phyloP scores from a whole-genome alignment of 2,888 invertebrate species.

The Meteorus colon region DNA sequence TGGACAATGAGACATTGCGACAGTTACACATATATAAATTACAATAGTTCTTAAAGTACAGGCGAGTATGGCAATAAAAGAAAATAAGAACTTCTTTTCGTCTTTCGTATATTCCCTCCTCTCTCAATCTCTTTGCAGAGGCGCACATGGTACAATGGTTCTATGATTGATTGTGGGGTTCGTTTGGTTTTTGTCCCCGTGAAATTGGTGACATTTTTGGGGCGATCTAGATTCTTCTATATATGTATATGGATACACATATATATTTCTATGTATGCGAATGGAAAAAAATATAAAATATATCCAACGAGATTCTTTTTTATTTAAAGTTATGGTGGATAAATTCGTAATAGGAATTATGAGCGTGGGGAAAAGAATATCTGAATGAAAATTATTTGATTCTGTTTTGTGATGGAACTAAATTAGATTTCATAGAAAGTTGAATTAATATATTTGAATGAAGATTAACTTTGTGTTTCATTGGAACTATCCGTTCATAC shows the following conservation, averaged over 20 bases:
- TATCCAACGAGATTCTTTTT: constrained; percentile 21
- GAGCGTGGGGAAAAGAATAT: no score
- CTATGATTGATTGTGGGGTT: constrained; percentile 49
- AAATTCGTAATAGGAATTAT: background rate
- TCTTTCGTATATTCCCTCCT: constrained; percentile 11
- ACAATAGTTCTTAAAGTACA: background rate
- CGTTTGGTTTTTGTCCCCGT: constrained; percentile 33
- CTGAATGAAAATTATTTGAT: no score
- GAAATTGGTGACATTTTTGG: constrained; percentile 40
- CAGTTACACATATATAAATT: constrained; percentile 10
- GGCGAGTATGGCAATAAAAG: background rate
- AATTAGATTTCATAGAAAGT: no score
- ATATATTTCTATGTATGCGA: background rate
- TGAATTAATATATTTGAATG: background rate
- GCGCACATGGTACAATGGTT: constrained; percentile 42
- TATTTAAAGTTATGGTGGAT: background rate
- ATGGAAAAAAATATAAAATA: constrained; percentile 4
- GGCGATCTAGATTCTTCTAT: constrained; percentile 31
- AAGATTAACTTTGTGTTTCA: background rate
- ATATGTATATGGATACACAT: background rate
- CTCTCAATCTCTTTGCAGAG: constrained; percentile 29
- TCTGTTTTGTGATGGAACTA: no score
- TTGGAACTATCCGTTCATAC: no score
- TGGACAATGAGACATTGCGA: constrained; percentile 7
- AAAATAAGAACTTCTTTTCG: constrained; percentile 1